Conservation (phyloP, 1,140 invertebrate species). For the Uloborus diversus region DNA sequence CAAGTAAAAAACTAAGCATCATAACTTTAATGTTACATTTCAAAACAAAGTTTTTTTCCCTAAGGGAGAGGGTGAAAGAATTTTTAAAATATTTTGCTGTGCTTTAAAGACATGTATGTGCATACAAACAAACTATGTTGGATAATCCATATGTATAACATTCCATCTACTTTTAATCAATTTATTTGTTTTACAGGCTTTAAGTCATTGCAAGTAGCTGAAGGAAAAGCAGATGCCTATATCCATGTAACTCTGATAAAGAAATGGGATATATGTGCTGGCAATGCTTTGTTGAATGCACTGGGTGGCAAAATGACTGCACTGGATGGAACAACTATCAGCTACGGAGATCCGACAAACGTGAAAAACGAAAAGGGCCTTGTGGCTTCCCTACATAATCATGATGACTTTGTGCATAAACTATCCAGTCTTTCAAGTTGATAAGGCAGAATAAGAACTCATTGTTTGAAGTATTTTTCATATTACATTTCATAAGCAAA, state of each 20-base stretch:
- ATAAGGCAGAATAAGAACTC: too few relatives aligned
- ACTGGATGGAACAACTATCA: conserved; percentile 68
- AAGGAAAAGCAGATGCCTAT: conserved; percentile 87
- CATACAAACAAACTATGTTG: too few relatives aligned
- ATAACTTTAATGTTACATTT: too few relatives aligned
- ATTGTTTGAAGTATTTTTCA: too few relatives aligned
- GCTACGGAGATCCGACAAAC: conserved; percentile 66
- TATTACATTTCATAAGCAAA: too few relatives aligned
- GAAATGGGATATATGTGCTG: conserved; percentile 99
- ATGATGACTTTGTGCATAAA: conserved; percentile 64
- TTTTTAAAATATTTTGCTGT: too few relatives aligned
- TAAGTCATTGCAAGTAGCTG: conserved; percentile 88
- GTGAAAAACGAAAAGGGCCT: conserved; percentile 68
- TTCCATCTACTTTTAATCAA: too few relatives aligned
- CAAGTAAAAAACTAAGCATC: too few relatives aligned
- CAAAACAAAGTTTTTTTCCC: too few relatives aligned
- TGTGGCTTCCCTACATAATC: conserved; percentile 66
- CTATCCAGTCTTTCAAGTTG: conserved; percentile 48
- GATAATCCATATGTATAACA: too few relatives aligned
- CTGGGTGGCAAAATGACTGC: conserved; percentile 72
- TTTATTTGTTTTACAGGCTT: conserved; percentile 81
- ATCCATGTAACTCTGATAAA: conserved; percentile 93
- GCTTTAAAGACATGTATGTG: too few relatives aligned
- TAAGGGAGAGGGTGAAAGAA: too few relatives aligned
- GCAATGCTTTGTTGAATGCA: conserved; percentile 86